A percentile compares a stretch with the other conserved stretches of the same genome.
Evolutionary conservation across 2,888 invertebrate genomes (phyloP).

Genomic region (Mimas tiliae): DNA sequence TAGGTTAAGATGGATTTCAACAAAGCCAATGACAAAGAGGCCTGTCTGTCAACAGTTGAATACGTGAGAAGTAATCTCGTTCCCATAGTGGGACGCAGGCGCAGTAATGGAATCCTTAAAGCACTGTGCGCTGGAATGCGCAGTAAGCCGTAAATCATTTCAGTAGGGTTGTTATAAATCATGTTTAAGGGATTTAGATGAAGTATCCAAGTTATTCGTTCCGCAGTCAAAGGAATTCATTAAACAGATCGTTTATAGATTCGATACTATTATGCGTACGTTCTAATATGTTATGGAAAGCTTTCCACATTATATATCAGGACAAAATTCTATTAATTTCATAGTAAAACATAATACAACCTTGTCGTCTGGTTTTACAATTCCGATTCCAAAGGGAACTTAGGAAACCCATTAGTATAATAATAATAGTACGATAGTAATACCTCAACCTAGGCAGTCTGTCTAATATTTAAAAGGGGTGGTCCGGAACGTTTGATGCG

Average conservation of each 20-base stretch:
- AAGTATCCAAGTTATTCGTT: slow-evolving; percentile 14
- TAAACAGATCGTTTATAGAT: neutral
- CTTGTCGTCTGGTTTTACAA: too few species aligned
- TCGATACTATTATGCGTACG: too few species aligned
- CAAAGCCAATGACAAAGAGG: slow-evolving; percentile 57
- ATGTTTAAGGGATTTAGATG: slow-evolving; percentile 18
- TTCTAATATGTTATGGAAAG: too few species aligned
- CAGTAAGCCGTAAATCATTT: slow-evolving; percentile 69
- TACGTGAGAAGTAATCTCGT: slow-evolving; percentile 70
- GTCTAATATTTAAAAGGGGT: too few species aligned
- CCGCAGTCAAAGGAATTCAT: neutral
- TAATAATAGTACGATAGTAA: too few species aligned
- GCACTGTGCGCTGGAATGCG: slow-evolving; percentile 67
- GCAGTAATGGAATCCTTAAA: slow-evolving; percentile 52
- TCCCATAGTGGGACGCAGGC: slow-evolving; percentile 62
- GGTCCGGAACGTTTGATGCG: too few species aligned
- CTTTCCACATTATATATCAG: too few species aligned
- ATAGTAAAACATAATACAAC: too few species aligned
- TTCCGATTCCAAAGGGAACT: too few species aligned
- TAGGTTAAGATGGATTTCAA: slow-evolving; percentile 40
- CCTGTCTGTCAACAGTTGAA: slow-evolving; percentile 65
- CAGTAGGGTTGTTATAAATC: slow-evolving; percentile 20
- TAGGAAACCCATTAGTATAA: too few species aligned
- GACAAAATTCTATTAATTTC: too few species aligned
- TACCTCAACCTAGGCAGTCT: too few species aligned